phyloP scores from a whole-genome alignment of 2,113 vertebrate species.

The Melanerpes aurifrons region DNA sequence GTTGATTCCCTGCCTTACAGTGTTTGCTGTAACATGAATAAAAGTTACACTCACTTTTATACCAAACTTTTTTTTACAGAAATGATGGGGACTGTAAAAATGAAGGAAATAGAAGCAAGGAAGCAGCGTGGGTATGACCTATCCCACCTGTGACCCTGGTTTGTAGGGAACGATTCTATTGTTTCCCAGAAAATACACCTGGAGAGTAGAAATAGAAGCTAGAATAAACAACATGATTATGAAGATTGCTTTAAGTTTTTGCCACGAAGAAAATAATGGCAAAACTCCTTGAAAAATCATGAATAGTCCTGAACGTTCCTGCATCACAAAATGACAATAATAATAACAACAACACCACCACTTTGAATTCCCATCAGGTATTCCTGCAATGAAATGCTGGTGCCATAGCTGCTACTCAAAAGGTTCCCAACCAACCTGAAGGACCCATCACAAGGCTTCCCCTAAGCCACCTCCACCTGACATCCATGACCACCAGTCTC shows the following conservation, averaged over 20 bases:
- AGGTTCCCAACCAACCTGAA: too few relatives aligned
- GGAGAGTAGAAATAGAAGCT: not conserved
- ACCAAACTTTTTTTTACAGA: fast-evolving
- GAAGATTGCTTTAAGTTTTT: too few relatives aligned
- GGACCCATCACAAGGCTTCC: too few relatives aligned
- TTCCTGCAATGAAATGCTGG: not conserved
- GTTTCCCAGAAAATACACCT: not conserved
- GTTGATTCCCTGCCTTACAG: not conserved
- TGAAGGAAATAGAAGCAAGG: not conserved
- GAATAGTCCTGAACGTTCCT: fast-evolving
- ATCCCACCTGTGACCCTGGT: fast-evolving
- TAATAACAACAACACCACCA: too few relatives aligned
- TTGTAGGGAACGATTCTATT: fast-evolving
- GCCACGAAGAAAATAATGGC: too few relatives aligned
- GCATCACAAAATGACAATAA: too few relatives aligned
- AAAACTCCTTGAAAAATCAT: not conserved
- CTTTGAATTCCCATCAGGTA: not conserved
- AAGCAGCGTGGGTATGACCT: not conserved
- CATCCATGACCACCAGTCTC: not conserved
- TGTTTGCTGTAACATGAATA: fast-evolving
- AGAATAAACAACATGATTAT: fast-evolving
- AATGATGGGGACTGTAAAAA: not conserved
- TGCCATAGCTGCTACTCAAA: too few relatives aligned
- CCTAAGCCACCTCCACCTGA: not conserved
- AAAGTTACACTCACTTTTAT: not conserved